Conservation (phyloP, 2,888 invertebrate genomes). For the Teinopalpus imperialis region DNA sequence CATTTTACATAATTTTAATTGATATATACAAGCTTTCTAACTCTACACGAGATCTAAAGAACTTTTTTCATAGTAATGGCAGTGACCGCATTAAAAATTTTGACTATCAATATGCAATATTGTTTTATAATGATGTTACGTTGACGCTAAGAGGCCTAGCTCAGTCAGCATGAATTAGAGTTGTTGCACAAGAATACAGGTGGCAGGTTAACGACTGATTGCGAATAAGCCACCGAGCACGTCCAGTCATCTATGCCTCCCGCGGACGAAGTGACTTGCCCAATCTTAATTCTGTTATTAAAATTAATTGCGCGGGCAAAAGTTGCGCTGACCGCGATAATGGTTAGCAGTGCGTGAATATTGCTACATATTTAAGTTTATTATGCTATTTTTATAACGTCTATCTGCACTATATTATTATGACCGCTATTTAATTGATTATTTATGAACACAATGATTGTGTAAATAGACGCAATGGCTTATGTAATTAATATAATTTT, state of each 20-base stretch:
- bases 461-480: background rate
- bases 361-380: conserved; percentile 14
- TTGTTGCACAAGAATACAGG: conserved; percentile 43
- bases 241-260: conserved; percentile 36
- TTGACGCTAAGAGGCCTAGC: conserved; percentile 30
- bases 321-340: conserved; percentile 27
- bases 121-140: conserved; percentile 37
- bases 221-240: conserved; percentile 47
- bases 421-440: background rate
- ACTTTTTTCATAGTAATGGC: too few relatives aligned
- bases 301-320: conserved; percentile 38
- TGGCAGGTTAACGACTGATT: conserved; percentile 54
- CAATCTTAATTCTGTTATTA: conserved; percentile 43
- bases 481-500: too few relatives aligned
- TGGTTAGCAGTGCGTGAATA: conserved; percentile 1
- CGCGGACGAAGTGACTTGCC: conserved; percentile 32
- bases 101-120: conserved; percentile 38
- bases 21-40: too few relatives aligned
- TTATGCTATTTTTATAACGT: conserved; percentile 5
- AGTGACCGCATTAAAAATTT: conserved; percentile 26
- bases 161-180: conserved; percentile 32
- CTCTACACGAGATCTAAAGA: too few relatives aligned
- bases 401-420: background rate
- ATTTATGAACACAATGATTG: background rate
- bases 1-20: conserved; percentile 3